Percentiles rank a stretch among this genome's conserved stretches.
These are phyloP conservation scores for Oceanites oceanicus DNA, from an alignment of 2,113 vertebrate genomes.

Conservation along the genomic window DNA sequence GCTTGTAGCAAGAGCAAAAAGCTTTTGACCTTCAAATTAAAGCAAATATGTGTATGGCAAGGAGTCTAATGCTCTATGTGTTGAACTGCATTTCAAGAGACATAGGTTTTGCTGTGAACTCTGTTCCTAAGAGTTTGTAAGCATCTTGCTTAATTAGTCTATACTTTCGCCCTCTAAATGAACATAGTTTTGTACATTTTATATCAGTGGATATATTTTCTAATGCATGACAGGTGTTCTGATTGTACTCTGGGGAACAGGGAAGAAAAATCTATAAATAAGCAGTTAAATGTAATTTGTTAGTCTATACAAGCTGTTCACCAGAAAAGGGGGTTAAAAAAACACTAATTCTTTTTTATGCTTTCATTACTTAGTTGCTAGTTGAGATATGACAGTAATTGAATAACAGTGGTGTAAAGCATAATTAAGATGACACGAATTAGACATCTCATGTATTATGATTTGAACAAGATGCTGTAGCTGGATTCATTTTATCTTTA, in stretches of 20 bases:
- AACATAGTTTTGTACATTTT: not conserved
- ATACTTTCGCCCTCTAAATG: not conserved
- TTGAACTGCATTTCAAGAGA: not conserved
- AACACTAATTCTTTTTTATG: not conserved
- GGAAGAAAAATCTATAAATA: not conserved
- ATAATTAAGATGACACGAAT: not conserved
- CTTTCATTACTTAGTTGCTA: not conserved
- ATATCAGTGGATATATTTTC: not conserved
- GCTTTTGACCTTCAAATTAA: not conserved
- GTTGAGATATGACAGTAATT: not conserved
- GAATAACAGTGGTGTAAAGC: not conserved
- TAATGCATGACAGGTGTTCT: not conserved
- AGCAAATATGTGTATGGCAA: not conserved
- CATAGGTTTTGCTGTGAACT: not conserved
- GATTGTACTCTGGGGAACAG: not conserved
- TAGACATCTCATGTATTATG: not conserved
- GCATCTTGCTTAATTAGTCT: not conserved
- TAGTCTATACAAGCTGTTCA: not conserved
- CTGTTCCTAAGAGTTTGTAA: not conserved
- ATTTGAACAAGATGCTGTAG: not conserved
- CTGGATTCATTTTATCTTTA: not conserved
- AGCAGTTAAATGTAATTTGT: not conserved
- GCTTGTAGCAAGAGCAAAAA: not conserved
- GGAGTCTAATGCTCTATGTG: not conserved
- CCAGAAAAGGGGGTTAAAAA: not conserved